Conservation (phyloP, 2,113 vertebrate species). For the Chiloscyllium plagiosum region DNA sequence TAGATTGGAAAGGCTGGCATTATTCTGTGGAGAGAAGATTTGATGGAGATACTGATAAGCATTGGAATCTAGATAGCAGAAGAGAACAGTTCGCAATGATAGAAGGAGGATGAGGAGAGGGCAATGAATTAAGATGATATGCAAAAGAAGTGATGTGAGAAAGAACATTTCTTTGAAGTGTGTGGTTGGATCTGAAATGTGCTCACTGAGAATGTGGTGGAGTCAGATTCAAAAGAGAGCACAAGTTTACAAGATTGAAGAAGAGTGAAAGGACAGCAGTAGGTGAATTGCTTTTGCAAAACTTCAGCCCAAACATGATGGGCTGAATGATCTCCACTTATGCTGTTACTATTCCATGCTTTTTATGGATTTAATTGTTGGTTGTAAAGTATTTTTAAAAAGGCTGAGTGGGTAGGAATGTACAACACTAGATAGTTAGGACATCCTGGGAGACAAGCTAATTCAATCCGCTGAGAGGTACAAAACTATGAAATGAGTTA, state of each 20-base stretch:
- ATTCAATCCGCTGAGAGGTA: neutral
- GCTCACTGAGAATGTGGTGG: neutral
- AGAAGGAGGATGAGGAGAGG: neutral
- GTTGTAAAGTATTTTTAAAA: neutral
- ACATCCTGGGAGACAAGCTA: neutral
- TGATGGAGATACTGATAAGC: neutral
- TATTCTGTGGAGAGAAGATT: neutral
- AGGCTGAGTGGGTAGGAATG: neutral
- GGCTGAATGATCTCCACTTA: neutral
- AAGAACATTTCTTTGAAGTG: neutral
- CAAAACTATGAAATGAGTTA: neutral
- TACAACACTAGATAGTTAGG: neutral
- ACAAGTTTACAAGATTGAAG: neutral
- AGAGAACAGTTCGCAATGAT: neutral
- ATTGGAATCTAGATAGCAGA: neutral
- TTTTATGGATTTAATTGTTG: neutral
- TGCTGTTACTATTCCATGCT: neutral
- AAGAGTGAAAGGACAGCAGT: neutral
- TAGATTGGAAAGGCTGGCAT: neutral
- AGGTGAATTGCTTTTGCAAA: neutral
- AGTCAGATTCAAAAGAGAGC: neutral
- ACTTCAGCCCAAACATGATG: neutral
- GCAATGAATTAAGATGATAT: neutral
- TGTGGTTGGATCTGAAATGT: neutral
- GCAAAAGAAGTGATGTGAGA: neutral